Conservation (phyloP, 1,140 invertebrate species). For the Coenobita brevimanus region DNA sequence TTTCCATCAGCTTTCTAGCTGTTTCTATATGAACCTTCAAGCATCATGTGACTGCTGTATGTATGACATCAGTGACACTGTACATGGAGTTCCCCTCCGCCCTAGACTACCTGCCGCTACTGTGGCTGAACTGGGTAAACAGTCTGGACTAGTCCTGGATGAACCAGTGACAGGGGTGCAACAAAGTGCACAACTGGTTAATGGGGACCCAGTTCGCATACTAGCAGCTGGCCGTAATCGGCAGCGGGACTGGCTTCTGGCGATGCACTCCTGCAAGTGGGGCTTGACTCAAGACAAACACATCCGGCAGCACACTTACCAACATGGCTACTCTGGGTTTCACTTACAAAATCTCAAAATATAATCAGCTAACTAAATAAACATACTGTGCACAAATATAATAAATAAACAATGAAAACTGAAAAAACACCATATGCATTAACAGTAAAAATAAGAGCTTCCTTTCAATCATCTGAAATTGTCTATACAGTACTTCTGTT, state of each 20-base stretch:
- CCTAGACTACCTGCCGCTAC: slow-evolving; percentile 57
- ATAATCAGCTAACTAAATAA: too few relatives aligned
- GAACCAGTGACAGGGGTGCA: slow-evolving; percentile 36
- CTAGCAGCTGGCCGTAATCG: slow-evolving; percentile 46
- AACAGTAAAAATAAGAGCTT: too few relatives aligned
- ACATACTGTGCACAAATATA: too few relatives aligned
- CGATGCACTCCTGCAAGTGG: slow-evolving; percentile 57
- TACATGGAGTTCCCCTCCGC: not conserved
- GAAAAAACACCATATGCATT: too few relatives aligned
- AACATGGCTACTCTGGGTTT: too few relatives aligned
- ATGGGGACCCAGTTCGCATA: slow-evolving; percentile 43
- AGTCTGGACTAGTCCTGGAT: slow-evolving; percentile 37
- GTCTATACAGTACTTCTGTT: too few relatives aligned
- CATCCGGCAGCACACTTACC: too few relatives aligned
- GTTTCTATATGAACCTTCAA: slow-evolving; percentile 21
- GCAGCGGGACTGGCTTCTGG: slow-evolving; percentile 46
- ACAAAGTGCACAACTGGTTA: slow-evolving; percentile 51
- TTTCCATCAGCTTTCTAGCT: too few relatives aligned
- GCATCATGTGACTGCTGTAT: not conserved
- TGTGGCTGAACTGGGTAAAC: slow-evolving; percentile 44
- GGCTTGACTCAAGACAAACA: too few relatives aligned
- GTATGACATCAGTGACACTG: not conserved
- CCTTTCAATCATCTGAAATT: too few relatives aligned
- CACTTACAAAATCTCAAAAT: too few relatives aligned
- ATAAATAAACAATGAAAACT: too few relatives aligned